Conservation (phyloP, 2,113 vertebrate genomes). For the Prunella fulvescens region DNA sequence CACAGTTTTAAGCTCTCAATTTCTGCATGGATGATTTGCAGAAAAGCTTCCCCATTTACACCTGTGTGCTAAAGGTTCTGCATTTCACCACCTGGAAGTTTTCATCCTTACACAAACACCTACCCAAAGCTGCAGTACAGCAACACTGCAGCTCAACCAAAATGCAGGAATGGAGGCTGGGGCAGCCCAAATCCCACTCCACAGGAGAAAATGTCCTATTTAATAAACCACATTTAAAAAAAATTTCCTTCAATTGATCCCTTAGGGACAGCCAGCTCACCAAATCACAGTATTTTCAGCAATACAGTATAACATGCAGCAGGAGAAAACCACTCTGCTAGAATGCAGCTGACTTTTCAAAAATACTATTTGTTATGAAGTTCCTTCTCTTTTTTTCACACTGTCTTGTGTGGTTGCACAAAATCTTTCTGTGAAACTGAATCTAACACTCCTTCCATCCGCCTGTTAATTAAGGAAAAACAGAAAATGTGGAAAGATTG, state of each 20-base stretch:
- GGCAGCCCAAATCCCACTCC: neutral
- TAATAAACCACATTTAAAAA: neutral
- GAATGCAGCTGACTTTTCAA: neutral
- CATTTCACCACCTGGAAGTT: neutral
- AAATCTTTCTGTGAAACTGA: slow-evolving; percentile 49
- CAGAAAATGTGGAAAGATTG: slow-evolving; percentile 15
- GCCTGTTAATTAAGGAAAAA: slow-evolving; percentile 29
- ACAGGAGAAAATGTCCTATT: neutral
- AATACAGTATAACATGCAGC: neutral
- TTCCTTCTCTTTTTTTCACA: neutral
- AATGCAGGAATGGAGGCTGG: neutral
- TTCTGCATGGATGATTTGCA: neutral
- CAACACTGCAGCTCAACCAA: neutral
- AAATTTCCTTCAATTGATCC: neutral
- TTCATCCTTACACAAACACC: neutral
- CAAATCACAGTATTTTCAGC: neutral
- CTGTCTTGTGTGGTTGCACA: slow-evolving; percentile 15
- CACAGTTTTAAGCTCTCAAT: neutral
- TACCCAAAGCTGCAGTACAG: neutral
- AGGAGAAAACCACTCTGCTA: neutral
- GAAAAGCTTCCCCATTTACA: neutral
- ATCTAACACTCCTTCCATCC: slow-evolving; percentile 47
- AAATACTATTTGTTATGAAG: slow-evolving; percentile 4
- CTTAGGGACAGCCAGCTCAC: neutral
- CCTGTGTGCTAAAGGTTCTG: neutral